Percentiles rank a stretch among this genome's conserved stretches.
Evolutionary conservation across 2,113 vertebrate species (phyloP).

Genomic region (Phoenicopterus ruber): DNA sequence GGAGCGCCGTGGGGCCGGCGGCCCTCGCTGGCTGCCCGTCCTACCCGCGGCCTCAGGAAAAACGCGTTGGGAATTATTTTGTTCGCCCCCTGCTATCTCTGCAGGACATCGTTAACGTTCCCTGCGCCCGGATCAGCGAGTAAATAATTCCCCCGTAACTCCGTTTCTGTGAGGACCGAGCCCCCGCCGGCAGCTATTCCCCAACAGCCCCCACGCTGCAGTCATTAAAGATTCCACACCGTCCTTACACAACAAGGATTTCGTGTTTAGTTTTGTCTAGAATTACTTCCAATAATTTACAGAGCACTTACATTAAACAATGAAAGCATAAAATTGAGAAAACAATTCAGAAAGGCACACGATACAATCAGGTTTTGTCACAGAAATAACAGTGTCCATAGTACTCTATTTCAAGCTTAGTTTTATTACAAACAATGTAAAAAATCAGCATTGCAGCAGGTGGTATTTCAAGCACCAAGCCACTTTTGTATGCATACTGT

Average conservation of each 20-base stretch:
- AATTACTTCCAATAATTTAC: conserved; percentile 13
- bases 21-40: not conserved
- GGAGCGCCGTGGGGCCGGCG: rapidly evolving
- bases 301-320: conserved; percentile 40
- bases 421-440: conserved; percentile 7
- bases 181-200: not conserved
- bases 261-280: conserved; percentile 20
- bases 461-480: not conserved
- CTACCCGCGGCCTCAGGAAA: too few species aligned
- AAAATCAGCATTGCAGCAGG: not conserved
- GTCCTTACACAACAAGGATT: not conserved
- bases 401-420: not conserved
- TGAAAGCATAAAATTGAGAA: conserved; percentile 9
- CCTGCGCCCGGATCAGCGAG: rapidly evolving
- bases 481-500: too few species aligned
- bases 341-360: conserved; percentile 36
- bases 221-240: not conserved
- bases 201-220: rapidly evolving
- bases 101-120: rapidly evolving
- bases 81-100: rapidly evolving
- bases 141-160: rapidly evolving
- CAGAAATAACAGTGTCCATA: not conserved
- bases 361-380: conserved; percentile 16
- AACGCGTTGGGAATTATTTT: rapidly evolving
- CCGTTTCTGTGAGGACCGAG: too few species aligned